Evolutionary conservation across 2,113 vertebrate genomes (phyloP).

Genomic region (Limnothrissa miodon): DNA sequence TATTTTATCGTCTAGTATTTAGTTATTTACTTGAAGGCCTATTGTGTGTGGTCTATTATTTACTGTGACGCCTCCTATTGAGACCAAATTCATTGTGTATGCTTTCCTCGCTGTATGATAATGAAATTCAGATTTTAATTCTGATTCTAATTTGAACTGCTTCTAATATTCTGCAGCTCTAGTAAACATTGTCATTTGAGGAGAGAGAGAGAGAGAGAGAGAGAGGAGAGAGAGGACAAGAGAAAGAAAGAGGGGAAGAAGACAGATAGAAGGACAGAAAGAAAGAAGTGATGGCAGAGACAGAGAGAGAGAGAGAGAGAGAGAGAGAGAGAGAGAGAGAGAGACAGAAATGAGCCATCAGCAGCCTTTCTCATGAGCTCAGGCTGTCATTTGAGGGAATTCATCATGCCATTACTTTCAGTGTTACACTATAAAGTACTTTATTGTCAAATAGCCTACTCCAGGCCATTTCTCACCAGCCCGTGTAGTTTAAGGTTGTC

Average conservation of each 20-base stretch:
- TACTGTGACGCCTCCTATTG: too few species aligned
- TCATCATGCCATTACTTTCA: background rate
- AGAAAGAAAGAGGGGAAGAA: background rate
- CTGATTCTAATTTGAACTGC: too few species aligned
- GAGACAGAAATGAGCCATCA: background rate
- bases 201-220: background rate
- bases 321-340: conserved; percentile 17
- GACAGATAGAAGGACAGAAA: background rate
- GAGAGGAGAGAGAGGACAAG: background rate
- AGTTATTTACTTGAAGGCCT: too few species aligned
- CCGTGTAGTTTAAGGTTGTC: too few species aligned
- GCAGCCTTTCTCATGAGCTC: background rate
- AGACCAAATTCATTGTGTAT: too few species aligned
- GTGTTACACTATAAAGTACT: background rate
- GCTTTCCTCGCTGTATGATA: too few species aligned
- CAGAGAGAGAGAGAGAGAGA: background rate
- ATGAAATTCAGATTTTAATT: too few species aligned
- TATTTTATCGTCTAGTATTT: too few species aligned
- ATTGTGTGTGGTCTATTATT: too few species aligned
- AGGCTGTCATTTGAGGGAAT: background rate
- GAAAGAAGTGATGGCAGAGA: background rate
- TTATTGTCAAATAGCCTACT: background rate
- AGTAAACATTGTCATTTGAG: background rate
- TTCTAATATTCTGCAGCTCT: background rate
- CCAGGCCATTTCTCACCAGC: too few species aligned